Evolutionary conservation across 2,888 invertebrate species (phyloP), one percentile per base, ranked within the genome.

Genomic region (Dynastes tityus): DNA sequence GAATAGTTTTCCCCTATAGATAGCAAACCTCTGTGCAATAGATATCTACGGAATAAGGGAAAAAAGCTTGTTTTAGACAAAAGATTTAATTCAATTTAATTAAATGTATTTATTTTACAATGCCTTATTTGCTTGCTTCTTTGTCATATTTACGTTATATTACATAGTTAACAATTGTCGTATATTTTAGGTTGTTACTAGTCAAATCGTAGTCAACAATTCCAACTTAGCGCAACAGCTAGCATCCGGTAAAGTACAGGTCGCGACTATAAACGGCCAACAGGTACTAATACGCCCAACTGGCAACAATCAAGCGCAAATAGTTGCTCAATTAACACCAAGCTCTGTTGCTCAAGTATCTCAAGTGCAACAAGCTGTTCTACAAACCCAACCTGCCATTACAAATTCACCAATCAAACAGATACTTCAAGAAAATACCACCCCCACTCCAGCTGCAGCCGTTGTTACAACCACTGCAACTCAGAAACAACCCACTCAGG

Each of bases 251-350:
- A 96, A 96, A 87, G 92, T 96, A 8, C 95, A 96, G 87, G 90
- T 96, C 77, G 95, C 96, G 0, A 95, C 95, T 0, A 94, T 96
- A 37, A 95, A 95, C 86, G 96, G 96, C 0, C 96, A 96, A 85
- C 96, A 96, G 88, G 95, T 96, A 40, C 90, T 96, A 63, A 95
- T 96, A 79, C 91, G 95, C 65, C 94, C 94, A 0, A 92, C 95
- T 9, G 94, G 95, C 73, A 94, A 94, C 87, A 94, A 94, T 86
- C 94, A 94, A 85, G 94, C 94, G 8, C 95, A 95, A 88, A 94
- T 95, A 77, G 94, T 95, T 27, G 94, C 94, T 0, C 94, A 94
- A 84, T 91, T 94, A 68, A 93, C 89, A 2, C 87, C 89, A 0
- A 87, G 87, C 51, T 86, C 85, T 58, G 83, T 87, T 22, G 84